Base-by-base conservation (phyloP, 2,113 vertebrate genomes). In the Perca schrenkii region DNA sequence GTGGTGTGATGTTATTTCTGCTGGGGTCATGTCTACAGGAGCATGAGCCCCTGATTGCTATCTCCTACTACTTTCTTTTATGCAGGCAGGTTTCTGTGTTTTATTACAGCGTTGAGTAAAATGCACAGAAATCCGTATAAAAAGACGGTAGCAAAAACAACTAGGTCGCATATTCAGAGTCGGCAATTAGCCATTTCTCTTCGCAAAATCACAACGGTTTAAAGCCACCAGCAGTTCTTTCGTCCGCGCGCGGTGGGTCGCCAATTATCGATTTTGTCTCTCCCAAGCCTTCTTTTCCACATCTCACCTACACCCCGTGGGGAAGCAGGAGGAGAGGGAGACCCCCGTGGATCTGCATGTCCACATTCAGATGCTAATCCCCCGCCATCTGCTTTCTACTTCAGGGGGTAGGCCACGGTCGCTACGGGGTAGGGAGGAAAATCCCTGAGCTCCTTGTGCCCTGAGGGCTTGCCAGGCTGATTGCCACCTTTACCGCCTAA, bases 341-440 rank as follows among this genome's bases (percentile, higher is more conserved):
- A 77, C 57, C 76, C 71, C 78, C 77, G 64, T 52, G 22, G 79
- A 74, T 69, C 63, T 66, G 47, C 72, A 80, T 70, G 80, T 70
- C 61, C 70, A 70, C 77, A 89, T 89, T 89, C 78, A 87, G 19
- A 91, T 91, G 87, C 90, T 94, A 92, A 94, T 93, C 90, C 76
- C 3, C 63, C 6, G 11, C 93, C 93, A 94, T 92, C 91, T 93
- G 93, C 82, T 86, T 88, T 86, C 43, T 25, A 75, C 62, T 79
- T 67, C 49, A 43, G 36, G 61, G 15, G 57, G 57, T 19, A 3
- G 40, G 31, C 64, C 22, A 4, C 21, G 15, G 1, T 58, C n/a
- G 2, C 60, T 3, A 34, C 5, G 19, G 63, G 68, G 49, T 49
- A 25, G 28, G 54, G 77, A 76, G 46, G 52, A 63, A 78, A 77